A percentile compares a stretch with the other conserved stretches of the same genome.
phyloP scores from a whole-genome alignment of 2,797 vertebrate genomes.

The Pelobates cultripes region DNA sequence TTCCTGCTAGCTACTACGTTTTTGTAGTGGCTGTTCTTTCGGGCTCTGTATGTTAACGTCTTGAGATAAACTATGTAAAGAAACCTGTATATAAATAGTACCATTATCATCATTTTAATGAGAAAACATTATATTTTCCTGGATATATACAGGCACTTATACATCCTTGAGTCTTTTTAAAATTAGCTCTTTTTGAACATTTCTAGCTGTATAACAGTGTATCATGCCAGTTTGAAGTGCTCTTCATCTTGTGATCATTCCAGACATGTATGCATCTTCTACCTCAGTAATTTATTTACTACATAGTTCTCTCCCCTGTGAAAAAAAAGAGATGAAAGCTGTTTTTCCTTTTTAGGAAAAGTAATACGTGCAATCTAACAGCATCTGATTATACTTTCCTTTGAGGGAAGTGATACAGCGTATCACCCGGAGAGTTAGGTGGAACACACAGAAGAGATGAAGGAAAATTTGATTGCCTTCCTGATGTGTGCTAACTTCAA shows the following conservation, averaged over 20 bases:
- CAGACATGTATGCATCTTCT: conserved; percentile 22
- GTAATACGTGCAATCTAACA: conserved; percentile 26
- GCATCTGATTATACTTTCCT: conserved; percentile 20
- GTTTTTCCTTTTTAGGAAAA: conserved; percentile 34
- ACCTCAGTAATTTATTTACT: conserved; percentile 32
- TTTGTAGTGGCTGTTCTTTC: too few relatives aligned
- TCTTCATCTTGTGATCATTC: conserved; percentile 28
- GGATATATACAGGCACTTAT: background rate
- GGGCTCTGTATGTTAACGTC: background rate
- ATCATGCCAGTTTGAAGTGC: conserved; percentile 20
- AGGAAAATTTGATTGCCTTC: too few relatives aligned
- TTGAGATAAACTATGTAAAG: background rate
- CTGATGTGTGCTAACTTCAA: too few relatives aligned
- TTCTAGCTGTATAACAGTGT: conserved; percentile 11
- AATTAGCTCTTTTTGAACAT: conserved; percentile 1
- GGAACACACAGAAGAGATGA: too few relatives aligned
- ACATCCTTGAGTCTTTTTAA: background rate
- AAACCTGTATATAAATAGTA: background rate
- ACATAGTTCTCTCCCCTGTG: conserved; percentile 20
- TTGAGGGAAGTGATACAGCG: conserved; percentile 8
- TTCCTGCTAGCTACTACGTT: too few relatives aligned
- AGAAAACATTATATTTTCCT: background rate
- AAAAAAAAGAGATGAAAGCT: conserved; percentile 42
- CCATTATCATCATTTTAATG: conserved; percentile 34
- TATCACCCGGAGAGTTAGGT: too few relatives aligned